These are phyloP conservation scores for Erythrocercus mccallii DNA, from an alignment of 2,113 vertebrate genomes.

Conservation along the genomic window DNA sequence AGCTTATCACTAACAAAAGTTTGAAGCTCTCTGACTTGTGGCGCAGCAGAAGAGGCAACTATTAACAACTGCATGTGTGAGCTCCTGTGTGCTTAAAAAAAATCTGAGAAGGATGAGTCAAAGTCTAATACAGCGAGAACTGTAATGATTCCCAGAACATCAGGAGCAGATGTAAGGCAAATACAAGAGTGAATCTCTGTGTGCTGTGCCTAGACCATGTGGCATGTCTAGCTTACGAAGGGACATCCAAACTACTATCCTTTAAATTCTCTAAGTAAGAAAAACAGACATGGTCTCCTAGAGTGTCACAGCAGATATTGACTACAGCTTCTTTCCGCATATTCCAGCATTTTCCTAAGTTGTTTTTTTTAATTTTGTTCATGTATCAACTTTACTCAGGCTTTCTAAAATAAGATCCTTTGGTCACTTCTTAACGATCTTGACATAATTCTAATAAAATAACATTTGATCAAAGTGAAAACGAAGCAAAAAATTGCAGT, in stretches of 20 bases:
- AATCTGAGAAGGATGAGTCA: not conserved
- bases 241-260: not conserved
- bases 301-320: not conserved
- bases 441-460: not conserved
- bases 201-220: not conserved
- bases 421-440: not conserved
- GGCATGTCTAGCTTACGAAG: not conserved
- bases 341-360: not conserved
- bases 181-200: not conserved
- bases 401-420: not conserved
- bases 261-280: not conserved
- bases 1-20: not conserved
- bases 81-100: not conserved
- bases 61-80: not conserved
- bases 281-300: not conserved
- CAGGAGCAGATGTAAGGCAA: not conserved
- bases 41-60: not conserved
- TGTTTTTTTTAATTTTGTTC: not conserved
- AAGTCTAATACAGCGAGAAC: not conserved
- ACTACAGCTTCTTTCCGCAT: not conserved
- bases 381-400: not conserved
- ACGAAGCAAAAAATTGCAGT: not conserved
- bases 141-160: not conserved
- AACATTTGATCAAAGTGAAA: not conserved
- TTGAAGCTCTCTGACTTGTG: not conserved